Percentiles rank a stretch among this genome's conserved stretches.
These are phyloP conservation scores for Stenolophus ochropezus DNA, from an alignment of 2,888 invertebrate genomes.

Conservation along the genomic window DNA sequence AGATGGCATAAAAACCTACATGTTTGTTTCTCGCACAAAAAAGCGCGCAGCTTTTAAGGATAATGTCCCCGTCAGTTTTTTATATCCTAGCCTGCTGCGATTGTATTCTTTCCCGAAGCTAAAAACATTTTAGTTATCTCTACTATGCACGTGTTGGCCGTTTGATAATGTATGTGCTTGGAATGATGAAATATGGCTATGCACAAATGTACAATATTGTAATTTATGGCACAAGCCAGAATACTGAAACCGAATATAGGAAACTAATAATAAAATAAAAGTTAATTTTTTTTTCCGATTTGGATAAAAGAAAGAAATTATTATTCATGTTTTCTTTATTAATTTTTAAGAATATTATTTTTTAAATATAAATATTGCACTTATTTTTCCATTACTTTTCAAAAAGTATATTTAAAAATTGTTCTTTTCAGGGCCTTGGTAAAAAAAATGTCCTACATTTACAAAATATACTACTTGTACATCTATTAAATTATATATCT, in stretches of 20 bases:
- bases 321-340: too few species aligned
- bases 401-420: too few species aligned
- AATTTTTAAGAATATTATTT: too few species aligned
- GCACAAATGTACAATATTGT: background rate
- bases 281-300: too few species aligned
- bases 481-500: too few species aligned
- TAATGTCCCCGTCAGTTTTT: conserved; percentile 26
- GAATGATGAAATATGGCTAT: conserved; percentile 22
- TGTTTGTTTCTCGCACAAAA: conserved; percentile 34
- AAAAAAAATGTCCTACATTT: too few species aligned
- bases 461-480: too few species aligned
- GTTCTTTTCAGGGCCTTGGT: too few species aligned
- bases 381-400: too few species aligned
- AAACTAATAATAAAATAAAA: too few species aligned
- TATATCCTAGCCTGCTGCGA: conserved; percentile 9
- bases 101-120: conserved; percentile 29
- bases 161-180: conserved; percentile 9
- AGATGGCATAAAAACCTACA: conserved; percentile 29
- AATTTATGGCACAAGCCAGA: background rate
- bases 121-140: conserved; percentile 36
- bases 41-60: conserved; percentile 39
- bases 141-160: conserved; percentile 10
- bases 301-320: too few species aligned
- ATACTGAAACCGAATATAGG: background rate
- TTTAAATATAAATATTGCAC: too few species aligned